Evolutionary conservation across 2,888 invertebrate species (phyloP).

Genomic region (Pycnomerus fuliginosus): DNA sequence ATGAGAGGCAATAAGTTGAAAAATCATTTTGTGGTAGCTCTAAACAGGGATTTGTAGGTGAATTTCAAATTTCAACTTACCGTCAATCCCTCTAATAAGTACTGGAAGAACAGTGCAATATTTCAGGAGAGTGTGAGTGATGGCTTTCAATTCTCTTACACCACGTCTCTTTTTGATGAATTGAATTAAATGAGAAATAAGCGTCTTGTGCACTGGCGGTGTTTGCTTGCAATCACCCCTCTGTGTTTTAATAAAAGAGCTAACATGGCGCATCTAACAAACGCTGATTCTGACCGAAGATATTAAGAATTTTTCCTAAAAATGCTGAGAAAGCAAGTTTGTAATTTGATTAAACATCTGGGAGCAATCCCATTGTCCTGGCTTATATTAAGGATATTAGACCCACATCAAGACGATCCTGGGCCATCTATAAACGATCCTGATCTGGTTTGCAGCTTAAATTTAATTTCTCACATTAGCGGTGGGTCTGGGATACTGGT

Average conservation of each 20-base stretch:
- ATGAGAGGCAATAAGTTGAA: no score
- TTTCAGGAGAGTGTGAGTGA: conserved; percentile 22
- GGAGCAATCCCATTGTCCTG: conserved; percentile 27
- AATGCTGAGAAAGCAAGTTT: conserved; percentile 3
- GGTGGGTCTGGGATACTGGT: conserved; percentile 9
- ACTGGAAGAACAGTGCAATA: conserved; percentile 19
- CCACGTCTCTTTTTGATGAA: conserved; percentile 19
- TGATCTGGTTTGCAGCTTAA: conserved; percentile 30
- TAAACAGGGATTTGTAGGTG: conserved; percentile 16
- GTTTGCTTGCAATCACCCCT: conserved; percentile 12
- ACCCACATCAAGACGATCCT: conserved; percentile 38
- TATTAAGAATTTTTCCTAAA: background rate
- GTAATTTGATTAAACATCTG: conserved; percentile 31
- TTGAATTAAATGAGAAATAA: conserved; percentile 21
- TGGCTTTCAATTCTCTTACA: conserved; percentile 17
- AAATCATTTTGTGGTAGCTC: no score
- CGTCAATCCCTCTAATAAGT: conserved; percentile 25
- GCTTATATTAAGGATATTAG: conserved; percentile 34
- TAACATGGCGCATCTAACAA: no score
- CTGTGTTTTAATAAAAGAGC: conserved; percentile 20
- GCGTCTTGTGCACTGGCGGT: conserved; percentile 13
- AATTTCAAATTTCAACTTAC: conserved; percentile 21
- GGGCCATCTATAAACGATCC: conserved; percentile 36
- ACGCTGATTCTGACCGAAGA: conserved; percentile 7
- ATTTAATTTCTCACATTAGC: conserved; percentile 25